Conservation (phyloP, 2,888 invertebrate species). For the Cataglyphis altisquamis region DNA sequence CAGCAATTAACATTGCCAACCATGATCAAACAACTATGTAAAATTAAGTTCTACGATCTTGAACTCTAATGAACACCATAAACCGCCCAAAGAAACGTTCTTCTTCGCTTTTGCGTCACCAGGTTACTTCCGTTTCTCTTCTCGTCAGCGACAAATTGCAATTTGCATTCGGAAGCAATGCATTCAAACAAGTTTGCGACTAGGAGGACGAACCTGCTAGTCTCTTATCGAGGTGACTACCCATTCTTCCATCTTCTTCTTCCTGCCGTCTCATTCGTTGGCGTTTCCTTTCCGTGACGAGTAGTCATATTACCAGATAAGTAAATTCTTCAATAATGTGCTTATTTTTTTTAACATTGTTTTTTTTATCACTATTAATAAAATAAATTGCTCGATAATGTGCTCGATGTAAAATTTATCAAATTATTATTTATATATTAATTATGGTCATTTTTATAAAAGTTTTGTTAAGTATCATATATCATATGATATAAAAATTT, state of each 20-base stretch:
- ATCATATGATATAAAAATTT: constrained; percentile 8
- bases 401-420: not conserved
- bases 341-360: not conserved
- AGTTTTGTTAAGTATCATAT: not conserved
- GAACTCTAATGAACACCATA: constrained; percentile 50
- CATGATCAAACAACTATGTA: constrained; percentile 45
- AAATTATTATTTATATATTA: constrained; percentile 17
- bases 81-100: constrained; percentile 49
- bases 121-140: constrained; percentile 68
- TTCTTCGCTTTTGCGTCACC: constrained; percentile 51
- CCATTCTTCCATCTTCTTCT: constrained; percentile 28
- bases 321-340: constrained; percentile 40
- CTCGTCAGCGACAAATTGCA: constrained; percentile 73
- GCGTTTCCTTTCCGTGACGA: constrained; percentile 52
- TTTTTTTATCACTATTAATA: not conserved
- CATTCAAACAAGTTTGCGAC: constrained; percentile 74
- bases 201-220: constrained; percentile 68
- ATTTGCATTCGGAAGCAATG: constrained; percentile 76
- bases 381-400: not conserved
- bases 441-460: not conserved
- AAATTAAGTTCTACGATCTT: constrained; percentile 45
- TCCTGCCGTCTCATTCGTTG: constrained; percentile 40
- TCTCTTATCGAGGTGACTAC: constrained; percentile 68
- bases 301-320: constrained; percentile 52
- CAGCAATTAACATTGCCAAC: constrained; percentile 43